Percentiles rank a stretch among this genome's conserved stretches.
Evolutionary conservation across 2,888 invertebrate species (phyloP).

Genomic region (Dasypogon diadema): DNA sequence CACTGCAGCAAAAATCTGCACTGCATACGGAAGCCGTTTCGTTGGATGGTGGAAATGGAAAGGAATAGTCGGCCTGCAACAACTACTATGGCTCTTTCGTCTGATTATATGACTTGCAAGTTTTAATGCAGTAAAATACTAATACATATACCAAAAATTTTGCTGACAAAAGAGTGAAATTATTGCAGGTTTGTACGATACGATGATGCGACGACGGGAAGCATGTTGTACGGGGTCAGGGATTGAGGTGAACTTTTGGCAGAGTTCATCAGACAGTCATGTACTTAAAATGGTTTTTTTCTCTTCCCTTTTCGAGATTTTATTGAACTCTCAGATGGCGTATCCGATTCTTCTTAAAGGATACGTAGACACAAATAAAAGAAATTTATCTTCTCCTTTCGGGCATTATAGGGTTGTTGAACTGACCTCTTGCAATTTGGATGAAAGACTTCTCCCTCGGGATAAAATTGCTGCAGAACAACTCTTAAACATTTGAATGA

Average conservation of each 20-base stretch:
- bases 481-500: slow-evolving; percentile 9
- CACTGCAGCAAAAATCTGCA: slow-evolving; percentile 38
- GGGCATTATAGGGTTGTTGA: slow-evolving; percentile 40
- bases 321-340: slow-evolving; percentile 40
- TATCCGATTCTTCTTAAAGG: slow-evolving; percentile 27
- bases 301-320: slow-evolving; percentile 20
- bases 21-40: slow-evolving; percentile 42
- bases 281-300: slow-evolving; percentile 37
- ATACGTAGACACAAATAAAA: slow-evolving; percentile 46
- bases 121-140: slow-evolving; percentile 34
- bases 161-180: slow-evolving; percentile 46
- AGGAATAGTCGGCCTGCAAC: background rate
- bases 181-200: slow-evolving; percentile 39
- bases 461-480: slow-evolving; percentile 16
- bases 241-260: slow-evolving; percentile 49
- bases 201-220: slow-evolving; percentile 41
- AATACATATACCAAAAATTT: slow-evolving; percentile 15
- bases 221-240: slow-evolving; percentile 46
- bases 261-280: slow-evolving; percentile 47
- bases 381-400: slow-evolving; percentile 39
- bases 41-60: no score
- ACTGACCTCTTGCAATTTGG: slow-evolving; percentile 27
- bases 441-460: slow-evolving; percentile 4
- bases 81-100: slow-evolving; percentile 19
- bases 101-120: slow-evolving; percentile 4